phyloP scores from a whole-genome alignment of 2,888 invertebrate genomes.

The Anthophora plumipes region DNA sequence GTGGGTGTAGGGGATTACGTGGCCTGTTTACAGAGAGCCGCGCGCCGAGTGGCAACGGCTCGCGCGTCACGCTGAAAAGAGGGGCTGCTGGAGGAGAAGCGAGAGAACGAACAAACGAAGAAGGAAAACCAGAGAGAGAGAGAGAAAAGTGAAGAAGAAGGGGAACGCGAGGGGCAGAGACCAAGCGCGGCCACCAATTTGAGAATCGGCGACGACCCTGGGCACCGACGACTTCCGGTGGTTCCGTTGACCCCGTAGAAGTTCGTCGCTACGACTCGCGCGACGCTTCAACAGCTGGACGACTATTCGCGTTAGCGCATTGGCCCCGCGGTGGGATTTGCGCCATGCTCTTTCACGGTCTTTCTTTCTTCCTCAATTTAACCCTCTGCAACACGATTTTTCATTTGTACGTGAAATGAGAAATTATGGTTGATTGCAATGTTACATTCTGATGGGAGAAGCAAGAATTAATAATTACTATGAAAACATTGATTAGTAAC shows the following conservation, averaged over 20 bases:
- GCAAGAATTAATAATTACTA: no score
- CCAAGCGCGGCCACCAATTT: slow-evolving; percentile 69
- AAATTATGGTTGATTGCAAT: no score
- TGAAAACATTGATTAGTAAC: no score
- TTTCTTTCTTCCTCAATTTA: neutral
- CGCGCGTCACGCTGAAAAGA: slow-evolving; percentile 54
- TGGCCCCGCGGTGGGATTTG: slow-evolving; percentile 25
- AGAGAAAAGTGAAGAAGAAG: slow-evolving; percentile 12
- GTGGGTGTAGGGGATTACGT: slow-evolving; percentile 73
- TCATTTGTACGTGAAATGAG: no score
- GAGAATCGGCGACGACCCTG: slow-evolving; percentile 74
- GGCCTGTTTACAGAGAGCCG: slow-evolving; percentile 70
- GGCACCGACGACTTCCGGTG: slow-evolving; percentile 82
- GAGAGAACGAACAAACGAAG: slow-evolving; percentile 8
- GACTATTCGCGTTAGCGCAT: slow-evolving; percentile 46
- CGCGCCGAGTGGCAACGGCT: slow-evolving; percentile 48
- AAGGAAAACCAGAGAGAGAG: neutral
- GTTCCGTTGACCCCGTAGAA: slow-evolving; percentile 81
- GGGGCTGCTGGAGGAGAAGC: slow-evolving; percentile 25
- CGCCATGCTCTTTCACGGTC: neutral
- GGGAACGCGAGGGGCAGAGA: slow-evolving; percentile 25
- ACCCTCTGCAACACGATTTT: no score
- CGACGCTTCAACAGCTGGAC: slow-evolving; percentile 51
- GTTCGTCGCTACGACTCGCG: slow-evolving; percentile 63
- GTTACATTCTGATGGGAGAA: no score